phyloP scores from a whole-genome alignment of 2,888 invertebrate species.

The Leptogaster cylindrica region DNA sequence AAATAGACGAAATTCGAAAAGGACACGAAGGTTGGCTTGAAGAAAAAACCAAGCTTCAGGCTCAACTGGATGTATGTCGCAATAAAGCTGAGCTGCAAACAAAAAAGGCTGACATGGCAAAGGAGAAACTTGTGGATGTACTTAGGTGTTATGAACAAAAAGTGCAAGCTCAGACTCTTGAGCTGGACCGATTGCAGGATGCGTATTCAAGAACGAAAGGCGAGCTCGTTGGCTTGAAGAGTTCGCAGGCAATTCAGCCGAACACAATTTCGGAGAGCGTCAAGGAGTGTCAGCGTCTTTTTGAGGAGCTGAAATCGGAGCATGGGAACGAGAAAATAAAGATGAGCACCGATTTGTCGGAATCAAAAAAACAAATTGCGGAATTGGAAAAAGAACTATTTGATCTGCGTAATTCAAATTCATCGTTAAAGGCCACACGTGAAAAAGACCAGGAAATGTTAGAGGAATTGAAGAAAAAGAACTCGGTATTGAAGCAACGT shows the following conservation, averaged over 20 bases:
- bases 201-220: constrained; percentile 59
- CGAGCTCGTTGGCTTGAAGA: constrained; percentile 56
- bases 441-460: constrained; percentile 48
- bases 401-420: constrained; percentile 49
- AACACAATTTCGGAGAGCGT: constrained; percentile 65
- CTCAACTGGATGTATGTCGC: constrained; percentile 58
- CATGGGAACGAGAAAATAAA: constrained; percentile 74
- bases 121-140: constrained; percentile 76
- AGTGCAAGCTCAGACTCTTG: constrained; percentile 63
- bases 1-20: constrained; percentile 64
- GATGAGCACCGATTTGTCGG: constrained; percentile 58
- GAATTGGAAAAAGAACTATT: constrained; percentile 44
- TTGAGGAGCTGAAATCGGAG: constrained; percentile 77
- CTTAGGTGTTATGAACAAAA: constrained; percentile 77
- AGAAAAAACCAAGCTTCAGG: constrained; percentile 58
- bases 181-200: constrained; percentile 59
- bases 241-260: constrained; percentile 52
- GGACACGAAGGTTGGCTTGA: constrained; percentile 60
- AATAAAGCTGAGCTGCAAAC: constrained; percentile 60
- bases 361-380: constrained; percentile 46
- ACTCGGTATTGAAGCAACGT: constrained; percentile 52
- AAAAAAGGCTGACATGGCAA: constrained; percentile 73
- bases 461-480: constrained; percentile 51
- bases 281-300: constrained; percentile 75
- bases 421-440: constrained; percentile 50